Evolutionary conservation across 2,113 vertebrate species (phyloP), one percentile per base, ranked within the genome.

Genomic region (Oenanthe melanoleuca): DNA sequence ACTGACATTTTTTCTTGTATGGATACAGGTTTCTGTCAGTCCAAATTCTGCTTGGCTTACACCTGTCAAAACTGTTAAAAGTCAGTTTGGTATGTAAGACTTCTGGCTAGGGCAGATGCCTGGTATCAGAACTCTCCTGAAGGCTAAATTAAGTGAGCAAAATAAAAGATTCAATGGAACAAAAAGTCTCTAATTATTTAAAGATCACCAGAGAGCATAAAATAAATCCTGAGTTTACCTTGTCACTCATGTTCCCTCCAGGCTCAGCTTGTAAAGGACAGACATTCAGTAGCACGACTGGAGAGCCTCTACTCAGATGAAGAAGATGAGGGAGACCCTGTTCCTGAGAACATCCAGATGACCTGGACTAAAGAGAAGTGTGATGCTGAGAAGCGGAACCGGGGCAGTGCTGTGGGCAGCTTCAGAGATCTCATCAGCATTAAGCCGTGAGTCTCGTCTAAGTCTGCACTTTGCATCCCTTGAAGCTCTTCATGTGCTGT

Each of bases 181-280:
- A 70, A 63, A 47, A 86, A 18, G 10, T n/a, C 42, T 78, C 9
- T 40, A 12, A 26, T 61, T 87, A 50, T 47, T 89, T 74, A 44
- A 93, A 74, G 33, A 63, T 60, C 70, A 78, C 9, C 17, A 53
- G 28, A n/a, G 24, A 67, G 63, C 0, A 5, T 65, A 60, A 57
- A 73, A 42, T 33, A 9, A 61, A 31, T 9, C 44, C 31, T 71
- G 37, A 72, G 29, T 55, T 89, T 40, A 52, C 15, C 22, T 28
- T 49, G 66, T 64, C 14, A 6, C 61, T 78, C 29, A 0, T 14
- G 14, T 70, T 52, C n/a, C 66, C 29, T 63, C 24, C 80, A 99
- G 99, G 99, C 99, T 91, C 99, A 99, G 95, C 96, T 99, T 70
- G 98, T 99, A 14, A 99, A 99, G 92, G 99, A 99, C 97, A 98